A percentile compares a stretch with the other conserved stretches of the same genome.
These are phyloP conservation scores for Copsychus sechellarum DNA, from an alignment of 2,113 vertebrate species.

Conservation along the genomic window DNA sequence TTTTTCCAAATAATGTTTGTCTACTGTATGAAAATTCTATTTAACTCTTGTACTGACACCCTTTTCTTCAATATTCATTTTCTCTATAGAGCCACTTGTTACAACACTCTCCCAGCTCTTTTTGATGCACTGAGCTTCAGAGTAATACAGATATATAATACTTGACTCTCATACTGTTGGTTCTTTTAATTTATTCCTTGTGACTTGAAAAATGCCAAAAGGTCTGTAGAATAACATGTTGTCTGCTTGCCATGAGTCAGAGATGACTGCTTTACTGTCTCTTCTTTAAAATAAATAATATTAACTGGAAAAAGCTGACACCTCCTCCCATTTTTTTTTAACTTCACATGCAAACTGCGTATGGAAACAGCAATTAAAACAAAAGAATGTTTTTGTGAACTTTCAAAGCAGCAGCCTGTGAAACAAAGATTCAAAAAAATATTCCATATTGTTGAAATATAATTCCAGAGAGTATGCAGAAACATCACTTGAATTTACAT, in stretches of 20 bases:
- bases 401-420: not conserved
- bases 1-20: not conserved
- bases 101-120: not conserved
- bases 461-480: not conserved
- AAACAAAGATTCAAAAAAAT: not conserved
- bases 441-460: not conserved
- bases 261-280: not conserved
- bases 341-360: not conserved
- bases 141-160: not conserved
- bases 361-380: not conserved
- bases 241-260: not conserved
- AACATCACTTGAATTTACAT: not conserved
- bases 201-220: not conserved
- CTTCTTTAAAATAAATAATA: not conserved
- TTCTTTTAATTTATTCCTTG: not conserved
- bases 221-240: not conserved
- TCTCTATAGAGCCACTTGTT: not conserved
- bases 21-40: not conserved
- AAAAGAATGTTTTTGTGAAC: not conserved
- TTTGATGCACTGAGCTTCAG: not conserved
- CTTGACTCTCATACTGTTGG: not conserved
- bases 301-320: not conserved
- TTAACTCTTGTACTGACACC: not conserved
- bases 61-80: not conserved
- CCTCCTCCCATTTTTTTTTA: accelerated